Percentiles rank a stretch among this genome's conserved stretches.
These are phyloP conservation scores for Tachina grossa DNA, from an alignment of 2,888 invertebrate genomes.

Conservation along the genomic window DNA sequence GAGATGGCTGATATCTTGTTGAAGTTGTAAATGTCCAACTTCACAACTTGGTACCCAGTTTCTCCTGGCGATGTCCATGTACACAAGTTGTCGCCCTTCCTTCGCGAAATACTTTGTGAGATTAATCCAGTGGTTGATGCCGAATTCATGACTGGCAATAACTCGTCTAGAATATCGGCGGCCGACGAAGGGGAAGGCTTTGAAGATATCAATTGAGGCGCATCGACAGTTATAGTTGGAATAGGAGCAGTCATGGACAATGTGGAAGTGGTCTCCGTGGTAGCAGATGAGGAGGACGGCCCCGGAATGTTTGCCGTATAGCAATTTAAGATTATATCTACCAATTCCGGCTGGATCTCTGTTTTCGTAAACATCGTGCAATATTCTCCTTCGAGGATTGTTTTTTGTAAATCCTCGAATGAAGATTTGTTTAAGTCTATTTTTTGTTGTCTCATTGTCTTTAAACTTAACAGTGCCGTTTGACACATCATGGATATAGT, in stretches of 20 bases:
- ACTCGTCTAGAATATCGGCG: slow-evolving; percentile 33
- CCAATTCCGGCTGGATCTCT: not conserved
- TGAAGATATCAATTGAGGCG: not conserved
- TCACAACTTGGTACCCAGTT: slow-evolving; percentile 47
- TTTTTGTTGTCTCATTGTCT: not conserved
- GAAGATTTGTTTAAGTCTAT: not conserved
- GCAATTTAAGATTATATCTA: not conserved
- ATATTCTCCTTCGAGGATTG: not conserved
- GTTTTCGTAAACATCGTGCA: slow-evolving; percentile 21
- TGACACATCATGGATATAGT: not conserved
- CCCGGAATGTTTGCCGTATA: not conserved
- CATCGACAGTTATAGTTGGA: slow-evolving; percentile 36
- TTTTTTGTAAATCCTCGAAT: not conserved
- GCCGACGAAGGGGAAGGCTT: not conserved
- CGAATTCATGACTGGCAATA: too few relatives aligned
- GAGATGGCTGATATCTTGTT: not conserved
- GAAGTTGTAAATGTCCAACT: slow-evolving; percentile 50
- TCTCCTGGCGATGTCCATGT: slow-evolving; percentile 43
- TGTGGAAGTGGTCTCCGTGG: slow-evolving; percentile 29
- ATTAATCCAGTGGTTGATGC: slow-evolving; percentile 40
- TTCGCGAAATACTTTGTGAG: slow-evolving; percentile 32
- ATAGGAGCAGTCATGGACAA: slow-evolving; percentile 46
- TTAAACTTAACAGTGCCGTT: not conserved
- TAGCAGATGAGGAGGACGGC: slow-evolving; percentile 2
- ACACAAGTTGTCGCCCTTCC: slow-evolving; percentile 15